These are phyloP conservation scores for Scomber scombrus DNA, from an alignment of 2,113 vertebrate genomes.

Conservation along the genomic window DNA sequence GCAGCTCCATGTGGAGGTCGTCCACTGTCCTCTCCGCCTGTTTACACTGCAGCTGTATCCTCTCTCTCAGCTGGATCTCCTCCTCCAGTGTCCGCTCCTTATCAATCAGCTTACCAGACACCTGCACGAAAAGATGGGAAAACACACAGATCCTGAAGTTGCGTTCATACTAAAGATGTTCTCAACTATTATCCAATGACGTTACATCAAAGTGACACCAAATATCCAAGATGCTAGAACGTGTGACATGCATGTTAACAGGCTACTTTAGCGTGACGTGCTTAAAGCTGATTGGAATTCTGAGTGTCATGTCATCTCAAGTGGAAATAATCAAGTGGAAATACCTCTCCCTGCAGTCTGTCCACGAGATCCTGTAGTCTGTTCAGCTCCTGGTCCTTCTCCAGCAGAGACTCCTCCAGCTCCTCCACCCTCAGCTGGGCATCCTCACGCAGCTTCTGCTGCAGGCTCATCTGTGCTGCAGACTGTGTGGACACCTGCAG, in stretches of 20 bases:
- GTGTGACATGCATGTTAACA: neutral
- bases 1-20: constrained; percentile 84
- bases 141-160: neutral
- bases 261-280: too few species aligned
- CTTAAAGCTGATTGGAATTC: neutral
- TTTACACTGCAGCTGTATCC: constrained; percentile 83
- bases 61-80: constrained; percentile 86
- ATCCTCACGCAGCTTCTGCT: constrained; percentile 83
- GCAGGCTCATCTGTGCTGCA: constrained; percentile 70
- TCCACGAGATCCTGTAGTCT: constrained; percentile 61
- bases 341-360: constrained; percentile 84
- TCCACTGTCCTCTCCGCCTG: constrained; percentile 84
- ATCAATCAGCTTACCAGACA: constrained; percentile 82
- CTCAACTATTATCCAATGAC: neutral
- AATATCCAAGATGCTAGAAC: neutral
- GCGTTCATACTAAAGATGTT: neutral
- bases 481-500: constrained; percentile 67
- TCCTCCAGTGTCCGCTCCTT: constrained; percentile 83
- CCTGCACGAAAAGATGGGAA: constrained; percentile 59
- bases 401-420: constrained; percentile 83
- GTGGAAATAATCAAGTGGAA: too few species aligned
- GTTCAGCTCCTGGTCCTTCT: constrained; percentile 83
- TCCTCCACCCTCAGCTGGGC: constrained; percentile 77
- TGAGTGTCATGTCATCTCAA: neutral
- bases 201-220: neutral